Percentiles rank a stretch among this genome's conserved stretches.
These are phyloP conservation scores for Calypte anna DNA, from an alignment of 2,113 vertebrate genomes.

Conservation along the genomic window DNA sequence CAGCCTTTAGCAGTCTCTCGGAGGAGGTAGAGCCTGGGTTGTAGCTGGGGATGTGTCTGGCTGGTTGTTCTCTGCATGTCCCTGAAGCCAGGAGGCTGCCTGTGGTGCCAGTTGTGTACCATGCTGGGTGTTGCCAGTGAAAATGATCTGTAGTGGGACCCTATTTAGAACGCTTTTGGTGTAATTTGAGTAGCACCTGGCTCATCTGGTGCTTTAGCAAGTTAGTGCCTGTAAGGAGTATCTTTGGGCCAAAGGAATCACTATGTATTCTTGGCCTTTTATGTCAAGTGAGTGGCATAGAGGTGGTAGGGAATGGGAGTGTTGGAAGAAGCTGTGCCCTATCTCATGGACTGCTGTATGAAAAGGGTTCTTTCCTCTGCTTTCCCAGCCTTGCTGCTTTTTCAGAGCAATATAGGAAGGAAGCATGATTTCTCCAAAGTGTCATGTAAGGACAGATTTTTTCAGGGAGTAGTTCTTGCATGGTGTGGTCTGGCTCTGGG, in stretches of 20 bases:
- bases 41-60: neutral
- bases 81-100: neutral
- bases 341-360: neutral
- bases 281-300: neutral
- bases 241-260: neutral
- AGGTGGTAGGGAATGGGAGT: neutral
- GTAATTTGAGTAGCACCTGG: neutral
- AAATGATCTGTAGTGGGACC: neutral
- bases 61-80: neutral
- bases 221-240: neutral
- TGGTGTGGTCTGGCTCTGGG: neutral
- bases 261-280: neutral
- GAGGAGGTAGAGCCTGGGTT: accelerated
- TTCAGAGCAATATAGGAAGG: neutral
- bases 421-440: neutral
- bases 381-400: neutral
- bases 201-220: neutral
- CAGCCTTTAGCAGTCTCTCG: neutral
- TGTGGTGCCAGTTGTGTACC: neutral
- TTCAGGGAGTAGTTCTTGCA: neutral
- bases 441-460: neutral
- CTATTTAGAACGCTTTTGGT: neutral
- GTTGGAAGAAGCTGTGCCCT: neutral
- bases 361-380: neutral
- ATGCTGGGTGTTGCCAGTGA: neutral